Conservation (phyloP, 2,113 vertebrate species). For the Nestor notabilis region DNA sequence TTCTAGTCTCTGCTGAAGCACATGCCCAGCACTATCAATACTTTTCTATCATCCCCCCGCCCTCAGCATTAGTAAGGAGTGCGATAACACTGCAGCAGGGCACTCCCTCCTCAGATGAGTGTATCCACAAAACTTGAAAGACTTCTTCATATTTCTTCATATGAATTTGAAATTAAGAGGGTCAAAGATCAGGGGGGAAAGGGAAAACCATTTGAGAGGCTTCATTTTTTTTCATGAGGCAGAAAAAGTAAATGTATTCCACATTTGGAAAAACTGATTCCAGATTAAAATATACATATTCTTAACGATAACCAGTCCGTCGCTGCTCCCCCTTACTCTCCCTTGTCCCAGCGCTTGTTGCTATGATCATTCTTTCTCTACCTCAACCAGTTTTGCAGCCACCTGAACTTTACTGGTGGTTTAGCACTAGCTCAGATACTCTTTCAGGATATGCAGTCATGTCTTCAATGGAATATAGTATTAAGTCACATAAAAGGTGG, state of each 20-base stretch:
- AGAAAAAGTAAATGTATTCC: neutral
- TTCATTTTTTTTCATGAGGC: neutral
- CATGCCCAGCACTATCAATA: rapidly evolving
- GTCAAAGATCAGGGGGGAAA: neutral
- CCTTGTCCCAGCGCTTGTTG: neutral
- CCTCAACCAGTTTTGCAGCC: neutral
- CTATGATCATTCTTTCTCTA: neutral
- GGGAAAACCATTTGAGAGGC: neutral
- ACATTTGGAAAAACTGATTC: neutral
- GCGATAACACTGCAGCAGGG: neutral
- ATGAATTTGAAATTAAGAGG: neutral
- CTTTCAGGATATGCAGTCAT: neutral
- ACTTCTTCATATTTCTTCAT: neutral
- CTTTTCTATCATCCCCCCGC: neutral
- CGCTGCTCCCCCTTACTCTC: neutral
- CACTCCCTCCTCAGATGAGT: neutral
- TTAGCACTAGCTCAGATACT: neutral
- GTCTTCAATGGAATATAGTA: neutral
- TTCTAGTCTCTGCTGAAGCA: neutral
- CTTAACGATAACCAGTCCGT: neutral
- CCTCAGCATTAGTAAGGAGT: neutral
- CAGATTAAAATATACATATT: neutral
- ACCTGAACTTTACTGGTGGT: neutral
- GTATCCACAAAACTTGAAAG: neutral
- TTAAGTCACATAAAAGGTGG: neutral